Conservation (phyloP, 2,113 vertebrate genomes). For the Muscicapa adusta region DNA sequence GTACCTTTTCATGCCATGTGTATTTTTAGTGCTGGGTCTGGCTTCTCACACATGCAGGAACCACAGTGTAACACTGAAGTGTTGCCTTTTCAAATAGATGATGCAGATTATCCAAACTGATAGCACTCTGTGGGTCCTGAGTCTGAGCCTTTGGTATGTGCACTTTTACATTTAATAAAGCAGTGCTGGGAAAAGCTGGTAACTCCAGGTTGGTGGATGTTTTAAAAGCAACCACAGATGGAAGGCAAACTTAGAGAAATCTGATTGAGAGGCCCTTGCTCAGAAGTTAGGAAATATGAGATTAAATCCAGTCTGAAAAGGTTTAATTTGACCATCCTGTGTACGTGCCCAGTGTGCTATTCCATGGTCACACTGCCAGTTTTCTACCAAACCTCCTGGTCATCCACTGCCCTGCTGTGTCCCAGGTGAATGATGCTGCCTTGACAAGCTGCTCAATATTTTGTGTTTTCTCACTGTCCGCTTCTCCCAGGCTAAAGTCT, state of each 20-base stretch:
- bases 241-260: neutral
- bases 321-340: neutral
- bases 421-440: neutral
- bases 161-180: neutral
- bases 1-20: neutral
- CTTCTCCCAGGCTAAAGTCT: neutral
- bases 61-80: neutral
- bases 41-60: conserved; percentile 10
- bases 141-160: neutral
- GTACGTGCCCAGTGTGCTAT: neutral
- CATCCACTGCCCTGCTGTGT: neutral
- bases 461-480: neutral
- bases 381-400: neutral
- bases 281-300: neutral
- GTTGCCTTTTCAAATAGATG: conserved; percentile 20
- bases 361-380: neutral
- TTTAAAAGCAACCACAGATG: neutral
- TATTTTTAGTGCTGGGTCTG: conserved; percentile 37
- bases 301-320: neutral
- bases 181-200: neutral
- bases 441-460: neutral
- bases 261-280: neutral
- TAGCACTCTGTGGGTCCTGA: neutral
- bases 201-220: neutral
- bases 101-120: neutral